Percentiles rank a stretch among this genome's conserved stretches.
phyloP scores from a whole-genome alignment of 2,797 vertebrate genomes.

The Oophaga sylvatica region DNA sequence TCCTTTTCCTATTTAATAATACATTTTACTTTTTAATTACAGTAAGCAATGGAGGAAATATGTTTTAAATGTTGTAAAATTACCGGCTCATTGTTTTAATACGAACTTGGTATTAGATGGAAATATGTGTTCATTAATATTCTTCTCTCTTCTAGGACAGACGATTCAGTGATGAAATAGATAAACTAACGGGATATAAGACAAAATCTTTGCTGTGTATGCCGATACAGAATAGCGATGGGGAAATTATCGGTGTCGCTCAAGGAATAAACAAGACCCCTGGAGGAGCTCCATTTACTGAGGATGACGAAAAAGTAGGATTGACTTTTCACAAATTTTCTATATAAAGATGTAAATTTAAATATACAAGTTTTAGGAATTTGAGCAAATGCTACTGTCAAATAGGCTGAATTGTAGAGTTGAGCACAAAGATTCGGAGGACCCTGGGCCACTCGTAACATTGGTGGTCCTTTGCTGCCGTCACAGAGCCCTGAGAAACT shows the following conservation, averaged over 20 bases:
- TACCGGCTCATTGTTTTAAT: too few relatives aligned
- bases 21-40: too few relatives aligned
- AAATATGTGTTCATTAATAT: neutral
- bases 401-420: too few relatives aligned
- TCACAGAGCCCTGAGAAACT: too few relatives aligned
- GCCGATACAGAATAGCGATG: slow-evolving; percentile 95
- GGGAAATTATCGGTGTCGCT: slow-evolving; percentile 94
- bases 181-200: slow-evolving; percentile 98
- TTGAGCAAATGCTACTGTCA: neutral
- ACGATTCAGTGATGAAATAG: slow-evolving; percentile 97
- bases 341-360: neutral
- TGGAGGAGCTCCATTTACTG: slow-evolving; percentile 88
- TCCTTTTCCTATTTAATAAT: too few relatives aligned
- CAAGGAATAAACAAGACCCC: slow-evolving; percentile 97
- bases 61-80: neutral
- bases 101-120: neutral
- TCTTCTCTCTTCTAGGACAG: slow-evolving; percentile 82
- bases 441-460: too few relatives aligned
- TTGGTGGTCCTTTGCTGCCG: too few relatives aligned
- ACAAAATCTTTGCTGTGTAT: slow-evolving; percentile 96
- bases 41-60: neutral
- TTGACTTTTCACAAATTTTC: slow-evolving; percentile 21
- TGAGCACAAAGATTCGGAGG: too few relatives aligned
- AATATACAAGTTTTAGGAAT: neutral
- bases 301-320: slow-evolving; percentile 93